A percentile compares a stretch with the other conserved stretches of the same genome.
Conservation (phyloP, 2,113 vertebrate genomes). For the Xiphias gladius region DNA sequence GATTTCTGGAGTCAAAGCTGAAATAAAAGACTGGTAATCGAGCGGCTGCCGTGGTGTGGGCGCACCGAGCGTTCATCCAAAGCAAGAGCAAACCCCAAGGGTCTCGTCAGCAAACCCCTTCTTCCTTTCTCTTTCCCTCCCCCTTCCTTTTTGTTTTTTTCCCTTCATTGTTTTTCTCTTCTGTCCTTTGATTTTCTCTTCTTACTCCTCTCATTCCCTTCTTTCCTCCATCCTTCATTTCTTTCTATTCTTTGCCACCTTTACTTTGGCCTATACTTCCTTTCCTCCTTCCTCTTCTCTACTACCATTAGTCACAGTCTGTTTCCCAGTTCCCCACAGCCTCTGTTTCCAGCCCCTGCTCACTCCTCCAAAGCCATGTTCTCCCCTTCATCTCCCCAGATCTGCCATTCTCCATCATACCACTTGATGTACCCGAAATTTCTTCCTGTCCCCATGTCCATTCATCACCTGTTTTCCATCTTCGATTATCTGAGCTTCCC, state of each 20-base stretch:
- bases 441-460: too few relatives aligned
- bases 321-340: too few relatives aligned
- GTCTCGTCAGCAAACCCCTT: conserved; percentile 33
- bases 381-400: too few relatives aligned
- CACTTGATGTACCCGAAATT: too few relatives aligned
- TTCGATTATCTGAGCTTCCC: too few relatives aligned
- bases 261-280: not conserved
- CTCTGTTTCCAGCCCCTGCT: too few relatives aligned
- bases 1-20: conserved; percentile 41
- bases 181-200: not conserved
- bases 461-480: too few relatives aligned
- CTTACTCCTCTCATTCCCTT: not conserved
- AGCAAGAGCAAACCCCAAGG: conserved; percentile 55
- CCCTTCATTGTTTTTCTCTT: not conserved
- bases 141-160: not conserved
- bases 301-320: not conserved
- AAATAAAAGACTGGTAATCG: conserved; percentile 56
- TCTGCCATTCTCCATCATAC: too few relatives aligned
- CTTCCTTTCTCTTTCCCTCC: conserved; percentile 45
- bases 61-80: conserved; percentile 41
- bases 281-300: not conserved
- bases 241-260: not conserved
- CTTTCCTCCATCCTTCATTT: not conserved
- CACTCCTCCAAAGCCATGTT: too few relatives aligned
- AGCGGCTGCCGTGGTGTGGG: conserved; percentile 55